phyloP scores from a whole-genome alignment of 2,113 vertebrate species.

The Tupaia chinensis region DNA sequence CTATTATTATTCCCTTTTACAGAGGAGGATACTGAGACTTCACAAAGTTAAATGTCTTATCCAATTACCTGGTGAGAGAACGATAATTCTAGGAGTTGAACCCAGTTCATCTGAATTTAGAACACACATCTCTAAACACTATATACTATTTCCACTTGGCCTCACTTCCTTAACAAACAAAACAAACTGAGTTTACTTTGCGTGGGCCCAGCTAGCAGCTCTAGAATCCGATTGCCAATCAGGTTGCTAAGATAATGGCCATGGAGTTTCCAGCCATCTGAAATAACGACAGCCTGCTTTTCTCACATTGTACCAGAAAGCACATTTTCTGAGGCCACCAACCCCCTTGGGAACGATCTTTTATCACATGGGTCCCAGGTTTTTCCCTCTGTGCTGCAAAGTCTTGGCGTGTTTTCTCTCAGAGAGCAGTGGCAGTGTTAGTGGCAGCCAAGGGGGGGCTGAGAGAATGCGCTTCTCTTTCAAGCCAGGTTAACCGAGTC shows the following conservation, averaged over 20 bases:
- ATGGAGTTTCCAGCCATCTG: not conserved
- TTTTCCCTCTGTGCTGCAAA: not conserved
- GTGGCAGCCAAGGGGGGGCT: not conserved
- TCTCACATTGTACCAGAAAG: accelerated
- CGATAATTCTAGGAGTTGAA: no score
- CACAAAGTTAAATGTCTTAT: not conserved
- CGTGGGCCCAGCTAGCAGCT: not conserved
- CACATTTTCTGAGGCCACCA: not conserved
- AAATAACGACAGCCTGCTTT: not conserved
- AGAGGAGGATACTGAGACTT: not conserved
- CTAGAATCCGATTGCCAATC: not conserved
- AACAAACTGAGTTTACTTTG: accelerated
- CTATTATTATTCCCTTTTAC: not conserved
- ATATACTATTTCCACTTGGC: not conserved
- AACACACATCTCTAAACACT: not conserved
- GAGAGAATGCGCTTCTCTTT: conserved; percentile 46
- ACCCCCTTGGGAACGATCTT: not conserved
- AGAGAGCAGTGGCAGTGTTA: conserved; percentile 35
- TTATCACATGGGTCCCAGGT: not conserved
- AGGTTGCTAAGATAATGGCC: no score
- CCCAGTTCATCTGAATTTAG: not conserved
- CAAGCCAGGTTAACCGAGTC: conserved; percentile 54
- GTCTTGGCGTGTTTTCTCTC: conserved; percentile 1
- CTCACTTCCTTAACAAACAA: not conserved
- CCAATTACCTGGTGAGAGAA: not conserved